Conservation (phyloP, 2,888 invertebrate species). For the Iselma pallidipennis region DNA sequence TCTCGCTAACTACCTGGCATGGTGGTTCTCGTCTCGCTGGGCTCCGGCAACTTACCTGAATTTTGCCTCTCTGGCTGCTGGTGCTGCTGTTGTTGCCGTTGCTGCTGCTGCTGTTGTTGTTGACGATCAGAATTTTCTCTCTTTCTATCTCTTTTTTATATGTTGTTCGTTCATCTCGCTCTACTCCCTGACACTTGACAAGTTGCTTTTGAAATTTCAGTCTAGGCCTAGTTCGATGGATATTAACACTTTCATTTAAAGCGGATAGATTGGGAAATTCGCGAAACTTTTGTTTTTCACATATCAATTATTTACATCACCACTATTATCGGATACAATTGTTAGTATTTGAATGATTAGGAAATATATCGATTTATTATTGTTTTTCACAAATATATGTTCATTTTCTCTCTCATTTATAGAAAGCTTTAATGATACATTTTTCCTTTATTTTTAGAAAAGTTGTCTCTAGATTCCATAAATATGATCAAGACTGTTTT, state of each 20-base stretch:
- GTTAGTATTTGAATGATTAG: neutral
- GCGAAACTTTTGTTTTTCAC: neutral
- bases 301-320: neutral
- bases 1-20: constrained; percentile 17
- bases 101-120: neutral
- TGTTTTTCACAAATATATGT: too few species aligned
- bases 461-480: constrained; percentile 10
- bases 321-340: neutral
- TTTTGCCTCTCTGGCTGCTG: constrained; percentile 40
- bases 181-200: constrained; percentile 55
- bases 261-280: constrained; percentile 6
- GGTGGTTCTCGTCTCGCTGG: neutral
- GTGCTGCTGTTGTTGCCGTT: neutral
- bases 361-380: too few species aligned
- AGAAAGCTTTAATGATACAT: too few species aligned
- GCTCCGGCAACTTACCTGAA: constrained; percentile 49
- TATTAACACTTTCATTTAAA: constrained; percentile 33
- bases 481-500: constrained; percentile 21
- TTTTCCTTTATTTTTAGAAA: neutral
- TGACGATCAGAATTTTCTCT: constrained; percentile 31
- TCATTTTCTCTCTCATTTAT: too few species aligned
- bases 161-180: constrained; percentile 39
- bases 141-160: constrained; percentile 16
- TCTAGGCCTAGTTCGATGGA: constrained; percentile 47
- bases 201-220: constrained; percentile 56